Evolutionary conservation across 2,888 invertebrate genomes (phyloP), one percentile per base, ranked within the genome.

Genomic region (Pyrrhia umbra): DNA sequence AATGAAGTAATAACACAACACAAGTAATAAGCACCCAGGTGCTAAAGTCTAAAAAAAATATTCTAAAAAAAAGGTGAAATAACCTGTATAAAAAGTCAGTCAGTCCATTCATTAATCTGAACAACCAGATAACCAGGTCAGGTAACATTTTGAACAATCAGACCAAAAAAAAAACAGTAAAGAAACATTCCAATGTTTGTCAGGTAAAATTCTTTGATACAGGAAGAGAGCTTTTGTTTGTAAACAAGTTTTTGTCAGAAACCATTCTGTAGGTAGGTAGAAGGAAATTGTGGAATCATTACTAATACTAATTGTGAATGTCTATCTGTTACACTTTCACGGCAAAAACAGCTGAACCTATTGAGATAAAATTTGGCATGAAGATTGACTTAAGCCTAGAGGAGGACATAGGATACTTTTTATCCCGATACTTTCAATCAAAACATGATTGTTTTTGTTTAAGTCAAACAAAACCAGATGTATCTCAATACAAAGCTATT

Each of bases 171-270:
- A 21, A 42, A 27, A 50, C n/a, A 15, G 16, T 30, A 57, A 6
- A 42, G 30, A 40, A 37, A 37, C 50, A 59, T 68, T 47, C 51
- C 47, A 60, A 50, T 37, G 43, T 30, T n/a, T 50, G 25, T 25
- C 68, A 72, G 65, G 66, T 72, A 80, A 55, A 57, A 59, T 49
- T 59, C 34, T 50, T 45, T 56, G 15, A n/a, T 15, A 43, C 5
- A 43, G 51, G 46, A 45, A 64, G 20, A n/a, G 13, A 47, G 10
- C 46, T 47, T 46, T 43, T 71, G 60, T 80, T 72, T 68, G 55
- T 68, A 61, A 68, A 66, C 45, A 68, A 39, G 47, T 43, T 64
- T 58, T 61, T 58, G n/a, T 42, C 27, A 21, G 50, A 15, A 15
- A 20, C 43, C 23, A 65, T 71, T 49, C 71, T 63, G 18, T 45